Evolutionary conservation across 2,797 vertebrate species (phyloP).

Genomic region (Centroberyx gerrardi): DNA sequence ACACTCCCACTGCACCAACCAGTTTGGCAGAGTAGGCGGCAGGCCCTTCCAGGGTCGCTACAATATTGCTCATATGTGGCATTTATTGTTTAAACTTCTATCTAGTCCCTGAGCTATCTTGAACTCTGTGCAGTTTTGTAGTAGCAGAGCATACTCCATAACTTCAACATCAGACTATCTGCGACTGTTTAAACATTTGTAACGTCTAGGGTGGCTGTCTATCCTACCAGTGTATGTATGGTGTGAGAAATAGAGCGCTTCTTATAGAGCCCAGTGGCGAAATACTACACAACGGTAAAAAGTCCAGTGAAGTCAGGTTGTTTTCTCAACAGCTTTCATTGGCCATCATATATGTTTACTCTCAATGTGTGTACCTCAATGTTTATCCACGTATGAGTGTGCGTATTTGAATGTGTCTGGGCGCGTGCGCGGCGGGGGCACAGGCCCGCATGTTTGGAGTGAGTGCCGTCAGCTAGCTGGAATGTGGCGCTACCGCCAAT

Average conservation of each 20-base stretch:
- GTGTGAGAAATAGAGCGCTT: constrained; percentile 62
- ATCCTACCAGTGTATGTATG: constrained; percentile 35
- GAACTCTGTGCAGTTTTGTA: not conserved
- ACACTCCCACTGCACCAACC: too few species aligned
- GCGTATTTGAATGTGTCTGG: constrained; percentile 73
- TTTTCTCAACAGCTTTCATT: constrained; percentile 81
- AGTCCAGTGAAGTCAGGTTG: constrained; percentile 73
- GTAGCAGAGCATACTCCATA: not conserved
- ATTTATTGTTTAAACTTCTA: not conserved
- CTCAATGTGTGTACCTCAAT: constrained; percentile 67
- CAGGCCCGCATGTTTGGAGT: constrained; percentile 82
- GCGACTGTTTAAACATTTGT: not conserved
- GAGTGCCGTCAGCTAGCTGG: constrained; percentile 88
- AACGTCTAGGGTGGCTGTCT: constrained; percentile 17
- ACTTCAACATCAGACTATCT: constrained; percentile 5
- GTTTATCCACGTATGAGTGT: constrained; percentile 67
- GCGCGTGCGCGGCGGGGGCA: constrained; percentile 64
- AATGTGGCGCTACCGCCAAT: constrained; percentile 90
- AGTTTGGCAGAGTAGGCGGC: too few species aligned
- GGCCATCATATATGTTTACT: constrained; percentile 81
- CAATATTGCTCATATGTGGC: not conserved
- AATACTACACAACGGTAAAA: constrained; percentile 68
- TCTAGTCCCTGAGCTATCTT: not conserved
- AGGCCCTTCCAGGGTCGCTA: too few species aligned
- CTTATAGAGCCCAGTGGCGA: constrained; percentile 64